Percentiles rank a stretch among this genome's conserved stretches.
Conservation (phyloP, 1,140 invertebrate species). For the Drusus annulatus region DNA sequence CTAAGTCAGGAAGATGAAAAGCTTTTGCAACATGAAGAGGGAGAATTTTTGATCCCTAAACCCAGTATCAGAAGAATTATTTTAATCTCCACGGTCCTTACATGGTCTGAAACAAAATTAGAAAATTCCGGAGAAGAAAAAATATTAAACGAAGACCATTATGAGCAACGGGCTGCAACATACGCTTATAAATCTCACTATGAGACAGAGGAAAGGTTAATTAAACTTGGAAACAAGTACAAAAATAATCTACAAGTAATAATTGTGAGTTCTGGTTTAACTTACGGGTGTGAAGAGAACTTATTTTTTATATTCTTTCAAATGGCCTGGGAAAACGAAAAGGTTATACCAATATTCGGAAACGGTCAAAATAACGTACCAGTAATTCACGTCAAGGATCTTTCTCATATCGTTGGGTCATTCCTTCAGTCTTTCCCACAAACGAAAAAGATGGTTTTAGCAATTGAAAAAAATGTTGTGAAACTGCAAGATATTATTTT, state of each 20-base stretch:
- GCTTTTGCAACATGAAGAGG: background rate
- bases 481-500: slow-evolving; percentile 18
- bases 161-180: background rate
- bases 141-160: slow-evolving; percentile 19
- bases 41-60: background rate
- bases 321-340: slow-evolving; percentile 27
- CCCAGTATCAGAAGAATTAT: background rate
- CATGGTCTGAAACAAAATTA: slow-evolving; percentile 9
- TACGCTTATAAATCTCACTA: background rate
- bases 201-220: slow-evolving; percentile 17
- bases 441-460: background rate
- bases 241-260: background rate
- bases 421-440: background rate
- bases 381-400: slow-evolving; percentile 36
- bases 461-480: background rate
- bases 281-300: slow-evolving; percentile 13
- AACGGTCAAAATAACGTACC: slow-evolving; percentile 15
- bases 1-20: background rate
- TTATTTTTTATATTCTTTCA: slow-evolving; percentile 22
- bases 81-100: slow-evolving; percentile 22
- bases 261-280: background rate
- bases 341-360: slow-evolving; percentile 2
- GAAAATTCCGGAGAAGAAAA: background rate
- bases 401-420: background rate
- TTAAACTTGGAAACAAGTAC: slow-evolving; percentile 6